Percentiles rank a stretch among this genome's conserved stretches.
phyloP scores from a whole-genome alignment of 2,888 invertebrate species.

The Leptopterna dolabrata region DNA sequence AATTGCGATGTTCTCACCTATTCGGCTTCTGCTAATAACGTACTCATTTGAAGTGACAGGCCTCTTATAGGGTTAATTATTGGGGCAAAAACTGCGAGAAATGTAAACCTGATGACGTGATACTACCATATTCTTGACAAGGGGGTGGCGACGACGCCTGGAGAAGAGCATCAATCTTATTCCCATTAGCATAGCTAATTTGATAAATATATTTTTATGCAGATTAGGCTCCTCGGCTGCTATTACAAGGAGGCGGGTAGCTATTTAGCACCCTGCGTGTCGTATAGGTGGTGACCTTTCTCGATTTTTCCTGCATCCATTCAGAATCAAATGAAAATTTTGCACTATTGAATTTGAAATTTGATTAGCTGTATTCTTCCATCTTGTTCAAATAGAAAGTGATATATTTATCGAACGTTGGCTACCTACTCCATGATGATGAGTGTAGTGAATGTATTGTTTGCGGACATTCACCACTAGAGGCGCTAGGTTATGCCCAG shows the following conservation, averaged over 20 bases:
- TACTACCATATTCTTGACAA: background rate
- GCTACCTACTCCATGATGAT: too few species aligned
- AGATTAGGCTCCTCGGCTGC: constrained; percentile 43
- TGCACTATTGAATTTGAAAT: background rate
- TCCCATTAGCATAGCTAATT: constrained; percentile 53
- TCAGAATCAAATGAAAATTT: background rate
- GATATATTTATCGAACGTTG: too few species aligned
- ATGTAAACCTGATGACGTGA: constrained; percentile 34
- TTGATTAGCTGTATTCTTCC: background rate
- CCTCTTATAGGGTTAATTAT: background rate
- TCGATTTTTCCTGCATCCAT: background rate
- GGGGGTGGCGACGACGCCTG: background rate
- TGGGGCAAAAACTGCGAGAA: background rate
- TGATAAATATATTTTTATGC: constrained; percentile 56
- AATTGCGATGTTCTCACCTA: too few species aligned
- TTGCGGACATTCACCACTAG: too few species aligned
- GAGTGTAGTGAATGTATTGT: too few species aligned
- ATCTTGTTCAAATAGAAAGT: too few species aligned
- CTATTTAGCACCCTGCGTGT: constrained; percentile 45
- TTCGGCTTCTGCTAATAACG: too few species aligned
- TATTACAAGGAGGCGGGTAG: constrained; percentile 38
- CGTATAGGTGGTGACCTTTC: background rate
- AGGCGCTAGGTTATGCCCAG: too few species aligned
- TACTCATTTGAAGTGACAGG: background rate
- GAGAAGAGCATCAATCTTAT: constrained; percentile 40